Conservation (phyloP, 2,888 invertebrate species). For the Vesta saturnalis region DNA sequence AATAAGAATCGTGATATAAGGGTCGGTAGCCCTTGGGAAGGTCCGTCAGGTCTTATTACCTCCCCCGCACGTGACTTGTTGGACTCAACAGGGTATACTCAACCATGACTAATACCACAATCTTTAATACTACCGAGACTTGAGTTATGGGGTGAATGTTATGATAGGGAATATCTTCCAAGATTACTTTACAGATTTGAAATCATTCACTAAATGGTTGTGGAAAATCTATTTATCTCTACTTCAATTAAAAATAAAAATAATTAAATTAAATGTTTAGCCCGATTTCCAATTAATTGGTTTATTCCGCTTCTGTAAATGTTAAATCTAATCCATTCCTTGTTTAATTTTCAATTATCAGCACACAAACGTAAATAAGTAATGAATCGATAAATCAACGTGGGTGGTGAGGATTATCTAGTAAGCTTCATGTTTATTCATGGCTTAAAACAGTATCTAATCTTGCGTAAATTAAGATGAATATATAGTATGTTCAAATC, state of each 20-base stretch:
- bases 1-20: constrained; percentile 31
- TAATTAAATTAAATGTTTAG: background rate
- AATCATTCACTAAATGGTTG: no score
- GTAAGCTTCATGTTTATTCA: constrained; percentile 10
- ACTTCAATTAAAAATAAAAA: background rate
- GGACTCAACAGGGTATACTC: constrained; percentile 36
- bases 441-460: background rate
- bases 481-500: background rate
- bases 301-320: background rate
- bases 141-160: constrained; percentile 24
- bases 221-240: background rate
- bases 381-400: constrained; percentile 11
- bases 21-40: constrained; percentile 35
- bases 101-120: constrained; percentile 43
- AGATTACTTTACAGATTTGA: background rate
- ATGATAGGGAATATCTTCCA: constrained; percentile 16
- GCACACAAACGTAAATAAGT: background rate
- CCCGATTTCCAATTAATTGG: background rate
- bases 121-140: constrained; percentile 35
- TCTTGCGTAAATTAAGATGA: constrained; percentile 7
- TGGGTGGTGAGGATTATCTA: background rate
- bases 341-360: constrained; percentile 1
- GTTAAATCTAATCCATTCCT: background rate
- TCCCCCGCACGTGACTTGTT: constrained; percentile 41
- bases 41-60: constrained; percentile 48